Percentiles rank a stretch among this genome's conserved stretches.
Evolutionary conservation across 2,888 invertebrate species (phyloP).

Genomic region (Stenotaenia linearis): DNA sequence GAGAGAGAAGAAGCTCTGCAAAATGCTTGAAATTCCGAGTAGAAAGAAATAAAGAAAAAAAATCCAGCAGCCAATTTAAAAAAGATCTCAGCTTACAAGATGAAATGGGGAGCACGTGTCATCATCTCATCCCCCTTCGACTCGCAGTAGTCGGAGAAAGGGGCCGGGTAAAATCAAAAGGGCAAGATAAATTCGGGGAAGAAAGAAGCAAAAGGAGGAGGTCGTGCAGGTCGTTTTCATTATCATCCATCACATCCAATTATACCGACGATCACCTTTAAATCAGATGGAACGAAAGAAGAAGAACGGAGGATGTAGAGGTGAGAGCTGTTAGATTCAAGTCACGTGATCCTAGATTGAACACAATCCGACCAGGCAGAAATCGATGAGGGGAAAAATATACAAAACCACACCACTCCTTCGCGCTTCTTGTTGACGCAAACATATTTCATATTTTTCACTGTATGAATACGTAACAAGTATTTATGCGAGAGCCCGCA

Average conservation of each 20-base stretch:
- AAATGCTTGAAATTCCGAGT: background rate
- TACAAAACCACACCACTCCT: background rate
- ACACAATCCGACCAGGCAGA: slow-evolving; percentile 9
- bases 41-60: background rate
- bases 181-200: background rate
- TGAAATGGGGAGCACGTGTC: slow-evolving; percentile 12
- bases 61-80: background rate
- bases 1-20: background rate
- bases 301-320: background rate
- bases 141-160: background rate
- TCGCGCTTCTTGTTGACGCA: background rate
- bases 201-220: background rate
- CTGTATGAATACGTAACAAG: slow-evolving; percentile 10
- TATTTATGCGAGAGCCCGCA: background rate
- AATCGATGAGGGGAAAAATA: slow-evolving; percentile 24
- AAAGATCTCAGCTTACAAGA: slow-evolving; percentile 2
- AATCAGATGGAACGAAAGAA: slow-evolving; percentile 19
- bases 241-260: slow-evolving; percentile 21
- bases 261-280: slow-evolving; percentile 1
- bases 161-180: background rate
- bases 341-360: slow-evolving; percentile 14
- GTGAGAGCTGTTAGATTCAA: background rate
- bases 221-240: slow-evolving; percentile 13
- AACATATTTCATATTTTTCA: slow-evolving; percentile 3
- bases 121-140: background rate